These are phyloP conservation scores for Onychomys torridus DNA, from an alignment of 2,797 vertebrate species.

Conservation along the genomic window DNA sequence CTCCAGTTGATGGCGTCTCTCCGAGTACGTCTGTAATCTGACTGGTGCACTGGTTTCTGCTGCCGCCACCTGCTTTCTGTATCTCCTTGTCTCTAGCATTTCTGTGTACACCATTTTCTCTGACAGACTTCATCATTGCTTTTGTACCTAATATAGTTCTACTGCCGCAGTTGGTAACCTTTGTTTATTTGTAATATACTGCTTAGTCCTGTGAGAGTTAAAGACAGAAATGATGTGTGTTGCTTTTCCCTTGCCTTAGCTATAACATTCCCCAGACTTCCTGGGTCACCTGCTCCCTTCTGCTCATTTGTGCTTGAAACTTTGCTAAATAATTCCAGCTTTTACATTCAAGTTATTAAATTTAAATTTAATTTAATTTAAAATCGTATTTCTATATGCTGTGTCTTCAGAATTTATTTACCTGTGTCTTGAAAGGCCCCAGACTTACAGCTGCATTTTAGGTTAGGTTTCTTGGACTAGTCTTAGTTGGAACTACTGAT, in stretches of 20 bases:
- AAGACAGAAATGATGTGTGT: background rate
- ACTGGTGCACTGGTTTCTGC: background rate
- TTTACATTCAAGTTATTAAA: background rate
- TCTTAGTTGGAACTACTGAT: constrained; percentile 17
- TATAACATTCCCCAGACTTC: background rate
- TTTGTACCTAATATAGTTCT: constrained; percentile 5
- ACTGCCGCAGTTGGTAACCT: background rate
- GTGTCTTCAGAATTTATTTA: background rate
- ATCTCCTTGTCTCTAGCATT: constrained; percentile 1
- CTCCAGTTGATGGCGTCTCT: background rate
- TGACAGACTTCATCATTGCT: constrained; percentile 1
- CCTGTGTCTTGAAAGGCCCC: background rate
- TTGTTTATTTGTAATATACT: constrained; percentile 5
- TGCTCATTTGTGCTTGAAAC: background rate
- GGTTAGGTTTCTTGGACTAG: background rate
- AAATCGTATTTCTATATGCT: constrained; percentile 23
- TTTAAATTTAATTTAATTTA: constrained; percentile 19
- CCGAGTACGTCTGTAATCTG: constrained; percentile 5
- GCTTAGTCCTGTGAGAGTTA: background rate
- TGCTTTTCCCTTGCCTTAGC: background rate
- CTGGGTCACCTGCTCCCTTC: background rate
- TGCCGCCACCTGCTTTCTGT: constrained; percentile 2
- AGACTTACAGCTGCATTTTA: background rate
- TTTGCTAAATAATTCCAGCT: background rate
- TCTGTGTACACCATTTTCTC: constrained; percentile 11